These are phyloP conservation scores for Melanophora roralis DNA, from an alignment of 2,888 invertebrate species.

Conservation along the genomic window DNA sequence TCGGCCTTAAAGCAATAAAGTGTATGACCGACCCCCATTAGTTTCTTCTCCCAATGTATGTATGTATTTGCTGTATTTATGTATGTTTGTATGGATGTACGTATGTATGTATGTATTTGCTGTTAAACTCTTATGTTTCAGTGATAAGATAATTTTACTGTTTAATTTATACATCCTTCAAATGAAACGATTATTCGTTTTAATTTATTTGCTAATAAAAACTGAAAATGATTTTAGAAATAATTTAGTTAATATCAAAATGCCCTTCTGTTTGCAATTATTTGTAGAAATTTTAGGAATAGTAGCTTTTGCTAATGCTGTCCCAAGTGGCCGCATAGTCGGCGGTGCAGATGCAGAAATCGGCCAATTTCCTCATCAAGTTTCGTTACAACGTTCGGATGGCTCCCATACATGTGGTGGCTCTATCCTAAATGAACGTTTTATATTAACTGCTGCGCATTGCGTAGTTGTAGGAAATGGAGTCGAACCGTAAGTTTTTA, in stretches of 20 bases:
- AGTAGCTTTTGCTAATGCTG: conserved; percentile 6
- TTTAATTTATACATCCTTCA: not conserved
- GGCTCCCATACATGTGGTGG: conserved; percentile 70
- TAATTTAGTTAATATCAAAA: conserved; percentile 17
- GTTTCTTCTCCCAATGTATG: too few species aligned
- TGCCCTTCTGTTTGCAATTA: conserved; percentile 23
- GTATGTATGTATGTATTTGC: too few species aligned
- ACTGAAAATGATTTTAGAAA: not conserved
- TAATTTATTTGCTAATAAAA: conserved; percentile 17
- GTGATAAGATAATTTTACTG: not conserved
- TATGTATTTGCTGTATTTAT: too few species aligned
- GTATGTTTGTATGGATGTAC: too few species aligned
- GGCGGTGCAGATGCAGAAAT: conserved; percentile 70
- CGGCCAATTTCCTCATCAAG: conserved; percentile 75
- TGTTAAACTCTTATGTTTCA: not conserved
- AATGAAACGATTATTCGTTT: not conserved
- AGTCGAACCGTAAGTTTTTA: conserved; percentile 65
- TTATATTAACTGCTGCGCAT: conserved; percentile 72
- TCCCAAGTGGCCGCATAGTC: conserved; percentile 61
- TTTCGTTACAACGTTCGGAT: conserved; percentile 69
- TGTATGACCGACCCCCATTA: too few species aligned
- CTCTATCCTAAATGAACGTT: conserved; percentile 65
- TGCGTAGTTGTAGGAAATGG: conserved; percentile 68
- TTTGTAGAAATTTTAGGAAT: conserved; percentile 29
- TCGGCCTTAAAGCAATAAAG: too few species aligned